A percentile compares a stretch with the other conserved stretches of the same genome.
Evolutionary conservation across 64 coral and sea anemone genomes (phyloP).

Genomic region (Stichodactyla mertensii): DNA sequence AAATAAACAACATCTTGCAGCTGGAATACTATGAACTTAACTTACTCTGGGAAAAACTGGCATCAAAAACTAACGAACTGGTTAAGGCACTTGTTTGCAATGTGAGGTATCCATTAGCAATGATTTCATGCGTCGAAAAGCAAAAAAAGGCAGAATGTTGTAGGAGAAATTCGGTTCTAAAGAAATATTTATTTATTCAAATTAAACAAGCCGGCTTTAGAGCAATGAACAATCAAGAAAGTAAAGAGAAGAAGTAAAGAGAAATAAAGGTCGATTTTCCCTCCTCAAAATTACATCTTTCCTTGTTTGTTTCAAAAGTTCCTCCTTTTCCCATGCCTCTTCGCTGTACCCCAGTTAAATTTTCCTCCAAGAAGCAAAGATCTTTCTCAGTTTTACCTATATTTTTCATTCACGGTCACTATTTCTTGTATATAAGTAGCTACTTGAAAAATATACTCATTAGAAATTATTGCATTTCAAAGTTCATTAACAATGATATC

Average conservation of each 20-base stretch:
- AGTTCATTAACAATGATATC: no score
- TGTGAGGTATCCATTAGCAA: no score
- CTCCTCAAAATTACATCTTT: neutral
- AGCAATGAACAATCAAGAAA: neutral
- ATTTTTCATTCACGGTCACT: neutral
- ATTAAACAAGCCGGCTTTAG: neutral
- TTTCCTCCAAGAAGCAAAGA: neutral
- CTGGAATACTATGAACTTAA: neutral
- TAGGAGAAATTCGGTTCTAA: neutral
- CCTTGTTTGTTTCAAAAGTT: neutral
- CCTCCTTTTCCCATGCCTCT: neutral
- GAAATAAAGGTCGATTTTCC: neutral
- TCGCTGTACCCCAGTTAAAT: neutral
- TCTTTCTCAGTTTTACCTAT: neutral
- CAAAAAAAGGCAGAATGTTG: no score
- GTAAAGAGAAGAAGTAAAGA: no score
- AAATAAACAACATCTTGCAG: conserved; percentile 25
- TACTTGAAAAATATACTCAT: no score
- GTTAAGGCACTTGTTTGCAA: neutral
- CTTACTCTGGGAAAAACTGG: neutral
- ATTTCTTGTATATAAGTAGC: no score
- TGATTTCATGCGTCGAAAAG: no score
- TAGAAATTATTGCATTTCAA: no score
- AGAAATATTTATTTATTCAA: neutral
- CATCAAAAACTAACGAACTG: neutral